Percentiles rank a stretch among this genome's conserved stretches.
Evolutionary conservation across 2,113 vertebrate genomes (phyloP).

Genomic region (Oncorhynchus nerka): DNA sequence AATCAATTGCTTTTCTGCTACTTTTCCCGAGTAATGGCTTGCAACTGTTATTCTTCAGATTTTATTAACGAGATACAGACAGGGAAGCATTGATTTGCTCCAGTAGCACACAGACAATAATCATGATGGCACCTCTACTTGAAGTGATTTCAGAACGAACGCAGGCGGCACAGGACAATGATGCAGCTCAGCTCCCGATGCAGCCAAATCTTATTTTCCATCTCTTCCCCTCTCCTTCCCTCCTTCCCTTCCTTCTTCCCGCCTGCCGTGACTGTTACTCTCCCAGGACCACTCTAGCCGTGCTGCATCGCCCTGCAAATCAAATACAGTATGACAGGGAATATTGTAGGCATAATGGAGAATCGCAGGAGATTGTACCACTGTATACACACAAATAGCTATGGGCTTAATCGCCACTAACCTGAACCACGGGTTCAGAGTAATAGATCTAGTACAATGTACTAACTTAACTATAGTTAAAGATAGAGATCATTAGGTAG

Average conservation of each 20-base stretch:
- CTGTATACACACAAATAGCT: conserved; percentile 54
- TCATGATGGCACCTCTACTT: conserved; percentile 23
- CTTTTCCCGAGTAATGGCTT: conserved; percentile 48
- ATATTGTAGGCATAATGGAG: conserved; percentile 58
- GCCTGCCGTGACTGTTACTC: conserved; percentile 39
- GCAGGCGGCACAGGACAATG: conserved; percentile 7
- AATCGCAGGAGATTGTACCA: conserved; percentile 42
- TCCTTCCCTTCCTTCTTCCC: neutral
- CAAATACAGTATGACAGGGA: conserved; percentile 56
- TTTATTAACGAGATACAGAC: conserved; percentile 50
- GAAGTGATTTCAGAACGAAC: conserved; percentile 44
- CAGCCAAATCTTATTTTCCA: neutral
- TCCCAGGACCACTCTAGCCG: conserved; percentile 28
- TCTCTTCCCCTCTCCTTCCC: conserved; percentile 8
- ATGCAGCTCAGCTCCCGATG: too few relatives aligned
- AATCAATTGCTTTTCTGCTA: conserved; percentile 47
- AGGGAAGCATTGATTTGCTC: conserved; percentile 15
- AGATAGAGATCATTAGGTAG: too few relatives aligned
- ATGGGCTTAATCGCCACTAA: conserved; percentile 49
- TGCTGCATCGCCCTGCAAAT: conserved; percentile 50
- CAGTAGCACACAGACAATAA: conserved; percentile 35
- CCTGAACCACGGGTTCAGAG: conserved; percentile 27
- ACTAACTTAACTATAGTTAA: too few relatives aligned
- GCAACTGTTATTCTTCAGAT: conserved; percentile 53
- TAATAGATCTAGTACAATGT: conserved; percentile 17